These are phyloP conservation scores for Melanostigma gelatinosum DNA, from an alignment of 2,113 vertebrate species.

Conservation along the genomic window DNA sequence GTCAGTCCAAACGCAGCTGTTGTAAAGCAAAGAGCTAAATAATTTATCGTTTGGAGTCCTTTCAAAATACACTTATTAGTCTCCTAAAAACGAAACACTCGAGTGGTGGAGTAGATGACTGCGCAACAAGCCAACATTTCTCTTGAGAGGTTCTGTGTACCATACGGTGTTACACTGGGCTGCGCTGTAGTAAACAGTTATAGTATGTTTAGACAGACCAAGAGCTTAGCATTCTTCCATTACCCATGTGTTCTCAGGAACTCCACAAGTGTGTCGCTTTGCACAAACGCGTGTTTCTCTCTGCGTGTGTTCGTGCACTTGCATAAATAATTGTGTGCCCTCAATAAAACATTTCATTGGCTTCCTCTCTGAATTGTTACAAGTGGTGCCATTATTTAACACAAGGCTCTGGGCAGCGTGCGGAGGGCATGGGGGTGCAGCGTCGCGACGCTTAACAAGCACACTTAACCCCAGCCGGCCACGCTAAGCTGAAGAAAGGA, in stretches of 20 bases:
- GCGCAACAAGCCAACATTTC: slow-evolving; percentile 43
- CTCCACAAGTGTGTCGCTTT: slow-evolving; percentile 44
- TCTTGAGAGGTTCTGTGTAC: slow-evolving; percentile 60
- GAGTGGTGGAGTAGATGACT: slow-evolving; percentile 28
- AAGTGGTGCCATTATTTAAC: slow-evolving; percentile 73
- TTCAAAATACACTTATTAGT: slow-evolving; percentile 56
- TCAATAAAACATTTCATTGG: slow-evolving; percentile 74
- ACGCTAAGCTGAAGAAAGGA: slow-evolving; percentile 69
- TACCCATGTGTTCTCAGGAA: slow-evolving; percentile 63
- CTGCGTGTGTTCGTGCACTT: slow-evolving; percentile 14
- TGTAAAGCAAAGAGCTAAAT: slow-evolving; percentile 30
- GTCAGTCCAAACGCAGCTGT: slow-evolving; percentile 20
- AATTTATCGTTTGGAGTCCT: slow-evolving; percentile 43
- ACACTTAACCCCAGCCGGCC: slow-evolving; percentile 69
- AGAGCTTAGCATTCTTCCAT: slow-evolving; percentile 76
- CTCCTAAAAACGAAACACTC: slow-evolving; percentile 47
- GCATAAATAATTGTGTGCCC: slow-evolving; percentile 51
- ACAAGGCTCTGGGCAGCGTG: slow-evolving; percentile 55
- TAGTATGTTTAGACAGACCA: slow-evolving; percentile 72
- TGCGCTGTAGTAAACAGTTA: slow-evolving; percentile 72
- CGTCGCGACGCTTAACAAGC: slow-evolving; percentile 65
- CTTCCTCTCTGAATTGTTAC: slow-evolving; percentile 77
- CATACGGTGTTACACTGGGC: slow-evolving; percentile 53
- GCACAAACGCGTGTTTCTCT: slow-evolving; percentile 31
- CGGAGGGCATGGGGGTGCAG: slow-evolving; percentile 57